phyloP scores from a whole-genome alignment of 1,140 invertebrate species.

The Saccostrea echinata region DNA sequence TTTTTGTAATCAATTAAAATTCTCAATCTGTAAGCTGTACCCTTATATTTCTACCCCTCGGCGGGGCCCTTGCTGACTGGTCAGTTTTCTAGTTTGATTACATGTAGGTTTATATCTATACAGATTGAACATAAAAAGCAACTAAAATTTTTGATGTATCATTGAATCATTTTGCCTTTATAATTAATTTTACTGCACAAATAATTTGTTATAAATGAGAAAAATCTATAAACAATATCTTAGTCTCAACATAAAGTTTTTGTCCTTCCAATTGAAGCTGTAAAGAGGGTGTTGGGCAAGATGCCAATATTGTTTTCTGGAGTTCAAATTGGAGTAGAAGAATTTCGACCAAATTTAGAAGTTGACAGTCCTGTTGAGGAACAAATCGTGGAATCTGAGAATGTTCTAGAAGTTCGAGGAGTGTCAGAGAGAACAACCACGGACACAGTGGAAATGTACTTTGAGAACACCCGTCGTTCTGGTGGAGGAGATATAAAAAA shows the following conservation, averaged over 20 bases:
- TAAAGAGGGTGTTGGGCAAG: constrained; percentile 31
- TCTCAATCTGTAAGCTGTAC: no score
- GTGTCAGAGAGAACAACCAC: constrained; percentile 42
- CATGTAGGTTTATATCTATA: no score
- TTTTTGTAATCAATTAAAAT: no score
- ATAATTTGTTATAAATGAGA: not conserved
- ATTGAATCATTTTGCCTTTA: no score
- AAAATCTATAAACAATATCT: not conserved
- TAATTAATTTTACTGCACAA: no score
- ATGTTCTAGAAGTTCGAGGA: constrained; percentile 49
- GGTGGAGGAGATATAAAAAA: constrained; percentile 55
- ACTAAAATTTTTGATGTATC: no score
- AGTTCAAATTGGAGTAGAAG: constrained; percentile 41
- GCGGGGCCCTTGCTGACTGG: no score
- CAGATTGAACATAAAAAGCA: no score
- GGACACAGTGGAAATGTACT: constrained; percentile 58
- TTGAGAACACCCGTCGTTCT: constrained; percentile 62
- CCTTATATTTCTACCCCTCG: no score
- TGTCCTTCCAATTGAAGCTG: constrained; percentile 9
- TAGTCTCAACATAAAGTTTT: not conserved
- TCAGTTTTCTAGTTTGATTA: no score
- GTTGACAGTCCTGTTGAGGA: not conserved
- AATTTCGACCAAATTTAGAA: constrained; percentile 10
- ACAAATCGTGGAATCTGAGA: not conserved
- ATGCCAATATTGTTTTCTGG: constrained; percentile 33